A percentile compares a stretch with the other conserved stretches of the same genome.
These are phyloP conservation scores for Paradisaea rubra DNA, from an alignment of 2,113 vertebrate species.

Conservation along the genomic window DNA sequence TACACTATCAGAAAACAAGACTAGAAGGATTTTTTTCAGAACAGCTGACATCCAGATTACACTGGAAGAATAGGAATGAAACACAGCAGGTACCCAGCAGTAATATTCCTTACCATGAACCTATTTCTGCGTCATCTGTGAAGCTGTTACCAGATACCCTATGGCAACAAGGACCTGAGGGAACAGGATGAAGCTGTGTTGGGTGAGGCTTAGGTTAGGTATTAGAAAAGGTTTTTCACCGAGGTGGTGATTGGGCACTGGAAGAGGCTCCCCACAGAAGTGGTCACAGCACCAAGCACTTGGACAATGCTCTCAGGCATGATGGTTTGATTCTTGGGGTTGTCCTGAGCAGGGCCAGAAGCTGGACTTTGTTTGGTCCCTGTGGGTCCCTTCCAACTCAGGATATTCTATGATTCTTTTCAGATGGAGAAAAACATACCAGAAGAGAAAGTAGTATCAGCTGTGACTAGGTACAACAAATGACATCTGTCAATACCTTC, in stretches of 20 bases:
- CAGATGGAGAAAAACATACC: not conserved
- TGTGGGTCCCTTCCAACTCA: not conserved
- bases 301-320: not conserved
- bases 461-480: not conserved
- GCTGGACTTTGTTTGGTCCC: not conserved
- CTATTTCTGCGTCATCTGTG: not conserved
- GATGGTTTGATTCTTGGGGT: not conserved
- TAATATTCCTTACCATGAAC: not conserved
- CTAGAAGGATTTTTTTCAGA: not conserved
- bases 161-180: not conserved
- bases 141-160: not conserved
- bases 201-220: not conserved
- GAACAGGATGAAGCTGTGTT: not conserved
- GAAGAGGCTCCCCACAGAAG: not conserved
- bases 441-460: not conserved
- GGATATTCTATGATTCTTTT: not conserved
- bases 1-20: not conserved
- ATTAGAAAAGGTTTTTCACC: not conserved
- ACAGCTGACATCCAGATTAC: not conserved
- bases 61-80: not conserved
- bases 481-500: not conserved
- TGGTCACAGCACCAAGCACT: not conserved
- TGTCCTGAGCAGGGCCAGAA: not conserved
- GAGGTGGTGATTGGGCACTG: fast-evolving
- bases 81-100: not conserved